Evolutionary conservation across 1,140 invertebrate species (phyloP).

Genomic region (Apis laboriosa): DNA sequence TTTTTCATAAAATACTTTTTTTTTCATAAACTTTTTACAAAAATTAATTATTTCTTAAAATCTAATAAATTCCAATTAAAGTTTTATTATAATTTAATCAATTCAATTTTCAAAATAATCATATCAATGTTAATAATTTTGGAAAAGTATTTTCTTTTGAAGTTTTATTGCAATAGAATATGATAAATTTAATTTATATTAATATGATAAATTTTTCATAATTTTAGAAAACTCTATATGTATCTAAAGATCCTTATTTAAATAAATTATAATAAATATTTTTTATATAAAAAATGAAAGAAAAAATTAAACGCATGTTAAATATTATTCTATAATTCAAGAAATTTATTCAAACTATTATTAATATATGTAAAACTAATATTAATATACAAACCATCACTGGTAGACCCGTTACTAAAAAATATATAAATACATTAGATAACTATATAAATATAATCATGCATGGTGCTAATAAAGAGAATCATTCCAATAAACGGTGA

Average conservation of each 20-base stretch:
- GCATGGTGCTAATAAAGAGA: conserved; percentile 42
- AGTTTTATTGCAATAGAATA: neutral
- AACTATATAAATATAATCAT: conserved; percentile 36
- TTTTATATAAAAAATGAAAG: neutral
- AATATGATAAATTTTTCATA: too few relatives aligned
- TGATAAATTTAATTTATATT: too few relatives aligned
- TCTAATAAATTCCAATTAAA: neutral
- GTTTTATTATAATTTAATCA: neutral
- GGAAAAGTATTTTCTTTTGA: neutral
- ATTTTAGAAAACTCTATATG: too few relatives aligned
- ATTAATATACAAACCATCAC: neutral
- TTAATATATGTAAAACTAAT: too few relatives aligned
- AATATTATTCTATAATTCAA: neutral
- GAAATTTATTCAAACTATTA: neutral
- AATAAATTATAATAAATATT: too few relatives aligned
- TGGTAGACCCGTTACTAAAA: conserved; percentile 35
- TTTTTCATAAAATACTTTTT: too few relatives aligned
- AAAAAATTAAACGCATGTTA: neutral
- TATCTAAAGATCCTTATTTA: too few relatives aligned
- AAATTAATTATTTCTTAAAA: neutral
- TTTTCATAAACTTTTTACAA: too few relatives aligned
- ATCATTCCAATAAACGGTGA: conserved; percentile 48
- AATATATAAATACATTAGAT: conserved; percentile 27
- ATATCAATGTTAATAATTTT: neutral
- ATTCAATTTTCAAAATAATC: neutral